Evolutionary conservation across 2,888 invertebrate species (phyloP).

Genomic region (Sturmia bella): DNA sequence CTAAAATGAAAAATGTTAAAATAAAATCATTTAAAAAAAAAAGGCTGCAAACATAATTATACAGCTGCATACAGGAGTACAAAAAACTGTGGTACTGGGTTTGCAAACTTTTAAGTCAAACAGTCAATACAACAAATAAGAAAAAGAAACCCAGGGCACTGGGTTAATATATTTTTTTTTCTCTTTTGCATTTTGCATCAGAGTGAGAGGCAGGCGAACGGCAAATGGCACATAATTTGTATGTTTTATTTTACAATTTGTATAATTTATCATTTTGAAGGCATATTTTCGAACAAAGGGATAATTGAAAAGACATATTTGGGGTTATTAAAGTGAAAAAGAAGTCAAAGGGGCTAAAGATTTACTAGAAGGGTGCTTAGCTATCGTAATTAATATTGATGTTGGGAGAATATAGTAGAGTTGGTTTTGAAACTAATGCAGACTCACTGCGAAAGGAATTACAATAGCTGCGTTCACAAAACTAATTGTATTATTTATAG

Average conservation of each 20-base stretch:
- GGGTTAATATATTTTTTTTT: slow-evolving; percentile 59
- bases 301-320: slow-evolving; percentile 2
- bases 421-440: no score
- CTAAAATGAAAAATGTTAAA: slow-evolving; percentile 7
- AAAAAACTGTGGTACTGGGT: slow-evolving; percentile 36
- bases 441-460: no score
- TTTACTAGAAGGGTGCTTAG: slow-evolving; percentile 12
- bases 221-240: not conserved
- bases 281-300: not conserved
- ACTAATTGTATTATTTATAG: no score
- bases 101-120: slow-evolving; percentile 4
- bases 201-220: slow-evolving; percentile 11
- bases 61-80: slow-evolving; percentile 14
- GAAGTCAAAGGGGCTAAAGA: not conserved
- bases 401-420: no score
- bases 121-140: slow-evolving; percentile 69
- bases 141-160: slow-evolving; percentile 70
- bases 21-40: slow-evolving; percentile 13
- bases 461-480: no score
- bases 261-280: slow-evolving; percentile 48
- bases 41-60: slow-evolving; percentile 1
- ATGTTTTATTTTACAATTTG: not conserved
- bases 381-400: not conserved
- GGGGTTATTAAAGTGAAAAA: not conserved
- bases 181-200: no score